Conservation (phyloP, 2,797 vertebrate genomes). For the Psittacula echo region DNA sequence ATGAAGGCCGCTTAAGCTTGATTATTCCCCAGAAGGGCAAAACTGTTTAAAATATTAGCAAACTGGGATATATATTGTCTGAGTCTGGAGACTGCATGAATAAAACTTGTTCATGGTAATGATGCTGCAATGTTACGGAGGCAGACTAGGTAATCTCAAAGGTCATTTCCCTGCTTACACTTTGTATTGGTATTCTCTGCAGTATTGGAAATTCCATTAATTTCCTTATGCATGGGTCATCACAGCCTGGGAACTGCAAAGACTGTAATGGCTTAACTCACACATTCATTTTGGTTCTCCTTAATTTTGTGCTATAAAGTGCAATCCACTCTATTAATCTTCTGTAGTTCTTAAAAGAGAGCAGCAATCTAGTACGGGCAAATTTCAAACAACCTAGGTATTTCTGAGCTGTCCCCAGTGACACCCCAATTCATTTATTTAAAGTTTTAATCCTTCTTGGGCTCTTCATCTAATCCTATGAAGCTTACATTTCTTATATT, state of each 20-base stretch:
- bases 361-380: background rate
- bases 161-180: background rate
- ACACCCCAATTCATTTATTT: background rate
- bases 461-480: background rate
- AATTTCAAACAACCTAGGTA: background rate
- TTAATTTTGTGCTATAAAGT: background rate
- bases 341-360: background rate
- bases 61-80: background rate
- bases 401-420: background rate
- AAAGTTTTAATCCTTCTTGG: background rate
- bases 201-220: background rate
- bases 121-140: background rate
- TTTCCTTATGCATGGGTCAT: background rate
- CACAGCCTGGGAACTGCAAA: background rate
- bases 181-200: background rate
- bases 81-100: background rate
- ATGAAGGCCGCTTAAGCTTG: background rate
- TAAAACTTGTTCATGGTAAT: background rate
- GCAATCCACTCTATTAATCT: background rate
- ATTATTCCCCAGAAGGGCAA: background rate
- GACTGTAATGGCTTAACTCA: background rate
- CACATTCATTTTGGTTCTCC: background rate
- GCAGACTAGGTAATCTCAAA: background rate
- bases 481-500: background rate
- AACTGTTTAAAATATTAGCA: conserved; percentile 13